Conservation (phyloP, 2,113 vertebrate species). For the Microtus ochrogaster region DNA sequence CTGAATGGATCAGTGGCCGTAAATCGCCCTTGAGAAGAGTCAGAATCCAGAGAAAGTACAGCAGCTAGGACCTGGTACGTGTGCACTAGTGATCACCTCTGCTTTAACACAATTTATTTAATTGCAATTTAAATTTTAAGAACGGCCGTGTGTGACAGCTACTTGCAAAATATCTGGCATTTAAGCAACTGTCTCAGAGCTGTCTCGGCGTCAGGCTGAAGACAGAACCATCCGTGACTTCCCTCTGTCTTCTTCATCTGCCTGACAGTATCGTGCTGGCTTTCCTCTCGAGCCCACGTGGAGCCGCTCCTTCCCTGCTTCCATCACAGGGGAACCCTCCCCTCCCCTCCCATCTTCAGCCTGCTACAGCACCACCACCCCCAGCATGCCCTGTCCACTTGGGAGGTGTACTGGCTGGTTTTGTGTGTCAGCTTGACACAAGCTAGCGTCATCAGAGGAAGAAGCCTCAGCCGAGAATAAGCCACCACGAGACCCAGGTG, state of each 20-base stretch:
- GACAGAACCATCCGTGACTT: not conserved
- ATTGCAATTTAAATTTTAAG: conserved; percentile 32
- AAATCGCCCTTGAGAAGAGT: not conserved
- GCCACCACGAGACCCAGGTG: no score
- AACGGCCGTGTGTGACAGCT: not conserved
- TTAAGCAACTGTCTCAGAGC: not conserved
- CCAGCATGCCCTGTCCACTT: not conserved
- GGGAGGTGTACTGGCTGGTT: not conserved
- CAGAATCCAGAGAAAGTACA: not conserved
- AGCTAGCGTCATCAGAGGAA: no score
- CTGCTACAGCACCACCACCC: no score
- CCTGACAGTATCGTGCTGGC: not conserved
- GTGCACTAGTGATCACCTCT: not conserved
- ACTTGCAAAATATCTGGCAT: not conserved
- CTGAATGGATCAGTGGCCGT: not conserved
- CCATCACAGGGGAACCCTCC: no score
- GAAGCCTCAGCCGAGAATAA: no score
- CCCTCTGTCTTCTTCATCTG: not conserved
- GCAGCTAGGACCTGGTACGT: not conserved
- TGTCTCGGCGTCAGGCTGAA: not conserved
- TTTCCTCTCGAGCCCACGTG: not conserved
- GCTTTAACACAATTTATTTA: not conserved
- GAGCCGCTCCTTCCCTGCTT: not conserved
- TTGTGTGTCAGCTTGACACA: not conserved
- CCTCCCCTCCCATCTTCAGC: not conserved